Base-by-base conservation (phyloP, 2,113 vertebrate species). In the Cathartes aura region DNA sequence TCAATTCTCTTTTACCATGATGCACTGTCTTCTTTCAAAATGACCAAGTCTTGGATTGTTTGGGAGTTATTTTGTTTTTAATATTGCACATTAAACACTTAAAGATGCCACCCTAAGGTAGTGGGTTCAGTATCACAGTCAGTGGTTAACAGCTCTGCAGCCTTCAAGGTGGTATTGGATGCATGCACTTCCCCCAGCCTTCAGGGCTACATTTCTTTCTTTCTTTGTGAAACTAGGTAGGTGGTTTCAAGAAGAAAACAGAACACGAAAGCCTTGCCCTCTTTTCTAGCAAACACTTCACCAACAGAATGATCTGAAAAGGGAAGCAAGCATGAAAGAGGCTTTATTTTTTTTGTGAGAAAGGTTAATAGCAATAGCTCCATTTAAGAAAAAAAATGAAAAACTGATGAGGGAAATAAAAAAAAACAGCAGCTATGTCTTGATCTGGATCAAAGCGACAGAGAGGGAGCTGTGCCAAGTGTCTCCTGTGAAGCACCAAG, bases 291-390 rank as follows among this genome's bases (percentile, higher is more conserved):
- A 79, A 96, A 56, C 23, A 21, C 36, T 72, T 71, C 52, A 55
- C 11, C 24, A 80, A 60, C 5, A 68, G 27, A 93, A 86, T 16
- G 15, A 89, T 70, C 59, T 76, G 63, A 89, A 93, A 88, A 7
- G 4, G 22, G 36, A 91, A 76, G 16, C 23, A 89, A 88, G 45
- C 53, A 90, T 62, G n/a, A 93, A 93, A 96, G 23, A 86, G 21
- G 13, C 42, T 96, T 95, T 72, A 86, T n/a, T 89, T 47, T n/a
- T 92, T 92, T 87, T 81, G 45, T 70, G 42, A 73, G 36, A 89
- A 81, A 89, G n/a, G 26, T 82, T 96, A 94, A 93, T 64, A 66
- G 64, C 60, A 84, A 75, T 34, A 58, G 18, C 43, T 58, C 11
- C 60, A 43, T 59, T 91, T 66, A 82, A 82, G 76, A 89, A 83